Evolutionary conservation across 2,797 vertebrate species (phyloP), one percentile per base, ranked within the genome.

Genomic region (Mus minutoides): DNA sequence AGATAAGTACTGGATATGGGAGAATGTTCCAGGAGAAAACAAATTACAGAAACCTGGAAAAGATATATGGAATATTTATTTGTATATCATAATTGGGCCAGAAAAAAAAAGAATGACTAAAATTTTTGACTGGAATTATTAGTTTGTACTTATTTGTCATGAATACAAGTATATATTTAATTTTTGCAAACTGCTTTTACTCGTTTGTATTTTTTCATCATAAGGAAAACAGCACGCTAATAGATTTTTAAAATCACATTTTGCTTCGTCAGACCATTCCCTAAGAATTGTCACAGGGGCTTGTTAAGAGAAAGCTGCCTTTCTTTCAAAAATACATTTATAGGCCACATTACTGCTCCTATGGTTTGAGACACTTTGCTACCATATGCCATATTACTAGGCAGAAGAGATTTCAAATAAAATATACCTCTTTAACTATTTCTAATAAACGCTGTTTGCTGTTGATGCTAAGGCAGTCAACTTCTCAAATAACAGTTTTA

Each of bases 141-240:
- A 93, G 80, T 95, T 96, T 97, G 94, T 97, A 94, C 77, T 90
- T 97, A 92, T 77, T 90, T 78, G 96, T 86, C 93, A 97, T 94
- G 96, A 97, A 97, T 96, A 92, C 97, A 97, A 96, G 90, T 92
- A 95, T 96, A 97, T 96, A 93, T 97, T 97, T 97, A 96, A 96
- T 97, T 97, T 88, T 97, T 90, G 22, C 69, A 97, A 97, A 96
- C 82, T 93, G 26, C 96, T 97, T 97, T 97, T 88, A 91, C 90
- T 97, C 88, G 86, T 95, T 97, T 96, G 87, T 97, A 95, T 94
- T 94, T 96, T 97, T 96, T 97, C 92, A 91, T 95, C 94, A 46
- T 77, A 86, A 96, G 49, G 87, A 93, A 97, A 92, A 80, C 71
- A 80, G 91, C 49, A 85, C 19, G 43, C 49, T 86, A 90, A 92